Percentiles rank a stretch among this genome's conserved stretches.
Conservation (phyloP, 2,113 vertebrate species). For the Prolemur simus region DNA sequence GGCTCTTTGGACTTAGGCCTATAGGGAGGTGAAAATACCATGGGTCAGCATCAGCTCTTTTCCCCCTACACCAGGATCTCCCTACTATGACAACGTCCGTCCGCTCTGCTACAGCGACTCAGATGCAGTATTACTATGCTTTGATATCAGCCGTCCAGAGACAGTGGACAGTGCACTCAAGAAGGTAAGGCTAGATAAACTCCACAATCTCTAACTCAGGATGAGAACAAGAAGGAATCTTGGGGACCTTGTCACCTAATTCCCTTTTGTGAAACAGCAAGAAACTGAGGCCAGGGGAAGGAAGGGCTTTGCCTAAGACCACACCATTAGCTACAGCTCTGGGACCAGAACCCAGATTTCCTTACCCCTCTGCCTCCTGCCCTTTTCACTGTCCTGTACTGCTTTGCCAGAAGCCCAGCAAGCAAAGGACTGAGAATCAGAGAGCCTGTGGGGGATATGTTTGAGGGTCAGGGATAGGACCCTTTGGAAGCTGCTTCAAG, state of each 20-base stretch:
- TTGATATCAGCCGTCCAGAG: conserved; percentile 95
- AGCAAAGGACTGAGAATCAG: neutral
- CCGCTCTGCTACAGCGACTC: conserved; percentile 98
- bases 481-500: neutral
- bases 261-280: neutral
- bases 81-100: conserved; percentile 96
- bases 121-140: conserved; percentile 94
- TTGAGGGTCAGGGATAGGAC: neutral
- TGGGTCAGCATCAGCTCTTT: neutral
- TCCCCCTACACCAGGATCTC: conserved; percentile 86
- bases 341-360: neutral
- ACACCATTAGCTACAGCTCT: neutral
- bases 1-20: neutral
- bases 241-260: neutral
- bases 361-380: neutral
- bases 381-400: neutral
- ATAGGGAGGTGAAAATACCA: neutral
- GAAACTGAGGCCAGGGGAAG: neutral
- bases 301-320: neutral
- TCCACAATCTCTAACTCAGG: neutral
- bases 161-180: conserved; percentile 92
- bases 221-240: neutral
- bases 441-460: neutral
- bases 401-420: neutral
- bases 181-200: conserved; percentile 85